These are phyloP conservation scores for Cantharis rustica DNA, from an alignment of 2,888 invertebrate species.

Conservation along the genomic window DNA sequence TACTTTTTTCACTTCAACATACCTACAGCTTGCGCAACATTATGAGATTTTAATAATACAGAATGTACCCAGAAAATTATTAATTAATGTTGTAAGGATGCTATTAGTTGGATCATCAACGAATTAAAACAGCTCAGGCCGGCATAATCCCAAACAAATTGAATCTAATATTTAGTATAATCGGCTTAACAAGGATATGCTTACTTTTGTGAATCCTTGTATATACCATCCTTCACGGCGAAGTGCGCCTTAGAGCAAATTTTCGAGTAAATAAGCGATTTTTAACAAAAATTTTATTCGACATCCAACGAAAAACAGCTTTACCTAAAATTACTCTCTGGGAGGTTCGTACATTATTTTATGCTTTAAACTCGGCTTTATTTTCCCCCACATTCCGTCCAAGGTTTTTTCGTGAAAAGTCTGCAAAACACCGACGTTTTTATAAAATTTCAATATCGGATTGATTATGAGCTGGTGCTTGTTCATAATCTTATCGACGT, in stretches of 20 bases:
- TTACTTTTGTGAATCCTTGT: conserved; percentile 4
- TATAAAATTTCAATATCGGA: conserved; percentile 1
- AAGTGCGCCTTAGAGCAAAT: not conserved
- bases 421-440: not conserved
- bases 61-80: conserved; percentile 12
- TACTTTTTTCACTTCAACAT: not conserved
- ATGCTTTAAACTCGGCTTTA: not conserved
- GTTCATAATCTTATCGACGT: not conserved
- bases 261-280: not conserved
- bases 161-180: conserved; percentile 55
- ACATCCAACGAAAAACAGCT: not conserved
- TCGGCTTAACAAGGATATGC: conserved; percentile 45
- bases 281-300: not conserved
- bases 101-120: conserved; percentile 51
- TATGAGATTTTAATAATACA: not conserved
- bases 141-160: conserved; percentile 53
- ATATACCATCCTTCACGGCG: not conserved
- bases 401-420: not conserved
- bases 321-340: not conserved
- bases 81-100: conserved; percentile 35
- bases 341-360: not conserved
- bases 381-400: not conserved
- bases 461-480: not conserved
- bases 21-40: not conserved
- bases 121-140: conserved; percentile 44